These are phyloP conservation scores for Paramuricea clavata DNA, from an alignment of 92 coral and sea anemone genomes.

Conservation along the genomic window DNA sequence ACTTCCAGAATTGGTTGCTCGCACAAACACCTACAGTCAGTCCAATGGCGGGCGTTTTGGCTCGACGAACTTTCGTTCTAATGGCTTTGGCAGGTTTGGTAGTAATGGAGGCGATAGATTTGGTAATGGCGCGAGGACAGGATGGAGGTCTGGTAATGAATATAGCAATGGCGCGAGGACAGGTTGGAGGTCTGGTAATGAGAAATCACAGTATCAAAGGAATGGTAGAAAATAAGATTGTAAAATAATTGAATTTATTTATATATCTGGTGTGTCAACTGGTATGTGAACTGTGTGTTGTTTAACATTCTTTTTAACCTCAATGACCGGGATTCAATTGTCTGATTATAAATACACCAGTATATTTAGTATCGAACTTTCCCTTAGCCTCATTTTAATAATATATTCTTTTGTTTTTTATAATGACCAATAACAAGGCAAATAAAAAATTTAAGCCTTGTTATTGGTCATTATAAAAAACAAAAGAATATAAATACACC, in stretches of 20 bases:
- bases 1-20: constrained; percentile 82
- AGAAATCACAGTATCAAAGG: constrained; percentile 25
- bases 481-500: too few species aligned
- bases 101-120: constrained; percentile 37
- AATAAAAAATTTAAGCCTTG: too few species aligned
- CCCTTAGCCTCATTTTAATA: too few species aligned
- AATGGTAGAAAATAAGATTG: constrained; percentile 35
- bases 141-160: constrained; percentile 22
- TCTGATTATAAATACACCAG: too few species aligned
- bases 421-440: too few species aligned
- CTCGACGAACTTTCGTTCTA: constrained; percentile 63
- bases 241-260: not conserved
- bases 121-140: constrained; percentile 46
- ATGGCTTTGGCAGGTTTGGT: constrained; percentile 38
- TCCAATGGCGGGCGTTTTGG: constrained; percentile 58
- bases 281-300: not conserved
- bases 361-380: too few species aligned
- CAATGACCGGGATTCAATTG: constrained; percentile 23
- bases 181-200: constrained; percentile 24
- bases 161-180: constrained; percentile 38
- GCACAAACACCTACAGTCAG: constrained; percentile 51
- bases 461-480: too few species aligned
- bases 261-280: not conserved
- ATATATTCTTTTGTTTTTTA: too few species aligned
- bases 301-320: too few species aligned